A percentile compares a stretch with the other conserved stretches of the same genome.
Evolutionary conservation across 1,140 invertebrate genomes (phyloP).

Genomic region (Dermatophagoides farinae): DNA sequence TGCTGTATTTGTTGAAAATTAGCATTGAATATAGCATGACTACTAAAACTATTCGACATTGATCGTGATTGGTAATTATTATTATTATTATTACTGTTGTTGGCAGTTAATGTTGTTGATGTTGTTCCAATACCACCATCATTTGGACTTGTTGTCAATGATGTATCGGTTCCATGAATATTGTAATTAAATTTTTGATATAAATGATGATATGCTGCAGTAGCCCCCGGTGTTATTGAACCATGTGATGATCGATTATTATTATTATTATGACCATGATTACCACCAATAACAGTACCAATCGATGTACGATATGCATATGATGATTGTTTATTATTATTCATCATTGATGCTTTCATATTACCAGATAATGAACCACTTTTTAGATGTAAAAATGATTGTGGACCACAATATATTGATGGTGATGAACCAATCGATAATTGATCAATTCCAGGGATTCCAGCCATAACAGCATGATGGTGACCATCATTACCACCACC

Average conservation of each 20-base stretch:
- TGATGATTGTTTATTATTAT: too few species aligned
- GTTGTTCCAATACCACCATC: neutral
- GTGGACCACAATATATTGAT: conserved; percentile 38
- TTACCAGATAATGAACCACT: too few species aligned
- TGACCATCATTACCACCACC: conserved; percentile 34
- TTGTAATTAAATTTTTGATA: neutral
- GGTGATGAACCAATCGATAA: conserved; percentile 35
- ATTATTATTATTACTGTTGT: neutral
- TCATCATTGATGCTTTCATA: too few species aligned
- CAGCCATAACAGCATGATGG: neutral
- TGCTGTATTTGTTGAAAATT: neutral
- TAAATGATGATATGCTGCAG: too few species aligned
- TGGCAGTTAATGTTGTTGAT: neutral
- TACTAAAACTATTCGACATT: conserved; percentile 1
- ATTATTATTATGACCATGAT: too few species aligned
- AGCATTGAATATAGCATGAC: neutral
- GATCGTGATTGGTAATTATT: neutral
- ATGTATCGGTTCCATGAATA: neutral
- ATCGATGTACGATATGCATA: too few species aligned
- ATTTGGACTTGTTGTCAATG: neutral
- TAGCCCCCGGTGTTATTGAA: too few species aligned
- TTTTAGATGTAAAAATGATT: neutral
- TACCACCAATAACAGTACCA: too few species aligned
- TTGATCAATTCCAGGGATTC: conserved; percentile 37
- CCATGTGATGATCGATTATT: too few species aligned